phyloP scores from a whole-genome alignment of 2,888 invertebrate genomes.

The Therioaphis trifolii region DNA sequence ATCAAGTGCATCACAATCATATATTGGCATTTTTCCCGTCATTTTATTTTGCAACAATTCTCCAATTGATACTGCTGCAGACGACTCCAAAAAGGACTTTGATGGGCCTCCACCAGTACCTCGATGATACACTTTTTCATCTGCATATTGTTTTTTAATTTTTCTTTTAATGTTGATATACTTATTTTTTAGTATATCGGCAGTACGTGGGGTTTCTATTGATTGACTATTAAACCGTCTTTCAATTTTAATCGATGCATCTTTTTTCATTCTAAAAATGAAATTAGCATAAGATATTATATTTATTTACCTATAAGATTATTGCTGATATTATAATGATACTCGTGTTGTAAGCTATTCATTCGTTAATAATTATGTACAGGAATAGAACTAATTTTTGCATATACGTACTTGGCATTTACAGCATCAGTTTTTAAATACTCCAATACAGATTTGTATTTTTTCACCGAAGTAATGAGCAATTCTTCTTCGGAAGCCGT shows the following conservation, averaged over 20 bases:
- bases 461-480: neutral
- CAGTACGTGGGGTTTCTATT: neutral
- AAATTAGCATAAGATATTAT: neutral
- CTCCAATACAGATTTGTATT: neutral
- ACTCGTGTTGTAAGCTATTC: no score
- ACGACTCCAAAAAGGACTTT: no score
- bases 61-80: neutral
- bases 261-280: constrained; percentile 26
- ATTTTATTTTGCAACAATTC: neutral
- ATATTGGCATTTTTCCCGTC: neutral
- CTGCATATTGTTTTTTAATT: constrained; percentile 31
- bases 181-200: constrained; percentile 1
- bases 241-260: constrained; percentile 19
- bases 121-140: neutral
- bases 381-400: no score
- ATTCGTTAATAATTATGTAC: no score
- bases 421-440: neutral
- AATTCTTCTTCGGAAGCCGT: no score
- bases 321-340: constrained; percentile 3
- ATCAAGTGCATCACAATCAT: constrained; percentile 8
- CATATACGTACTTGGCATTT: no score
- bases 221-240: neutral
- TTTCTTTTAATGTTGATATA: constrained; percentile 8
- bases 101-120: no score
- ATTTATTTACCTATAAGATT: constrained; percentile 12